phyloP scores from a whole-genome alignment of 92 coral and sea anemone genomes.

The Palythoa caribaeorum region DNA sequence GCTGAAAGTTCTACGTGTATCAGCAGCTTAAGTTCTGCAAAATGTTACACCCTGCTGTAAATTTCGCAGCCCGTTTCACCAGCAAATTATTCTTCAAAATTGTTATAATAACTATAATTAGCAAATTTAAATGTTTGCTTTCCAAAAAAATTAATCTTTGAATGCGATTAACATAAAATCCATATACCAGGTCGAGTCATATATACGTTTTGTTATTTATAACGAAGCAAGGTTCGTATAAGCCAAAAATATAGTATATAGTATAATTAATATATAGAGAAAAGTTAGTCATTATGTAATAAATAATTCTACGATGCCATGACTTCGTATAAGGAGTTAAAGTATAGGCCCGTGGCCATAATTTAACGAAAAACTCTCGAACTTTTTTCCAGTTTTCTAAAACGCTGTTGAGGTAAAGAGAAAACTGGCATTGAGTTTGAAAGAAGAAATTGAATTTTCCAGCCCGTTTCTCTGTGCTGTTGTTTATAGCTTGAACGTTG shows the following conservation, averaged over 20 bases:
- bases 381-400: neutral
- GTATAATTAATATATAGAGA: slow-evolving; percentile 40
- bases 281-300: slow-evolving; percentile 45
- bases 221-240: slow-evolving; percentile 34
- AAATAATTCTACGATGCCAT: slow-evolving; percentile 61
- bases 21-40: neutral
- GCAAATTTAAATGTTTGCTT: slow-evolving; percentile 2
- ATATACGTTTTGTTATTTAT: slow-evolving; percentile 44
- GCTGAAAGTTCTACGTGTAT: too few species aligned
- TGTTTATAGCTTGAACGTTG: neutral
- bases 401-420: neutral
- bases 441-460: neutral
- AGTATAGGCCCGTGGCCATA: slow-evolving; percentile 88
- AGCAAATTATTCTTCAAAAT: neutral
- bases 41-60: slow-evolving; percentile 32
- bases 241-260: slow-evolving; percentile 39
- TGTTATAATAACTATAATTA: neutral
- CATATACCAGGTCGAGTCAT: slow-evolving; percentile 11
- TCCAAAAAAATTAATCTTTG: neutral
- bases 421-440: slow-evolving; percentile 15
- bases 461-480: neutral
- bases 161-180: slow-evolving; percentile 15
- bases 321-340: slow-evolving; percentile 90
- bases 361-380: slow-evolving; percentile 4
- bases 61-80: slow-evolving; percentile 16